A percentile compares a stretch with the other conserved stretches of the same genome.
Evolutionary conservation across 1,140 invertebrate species (phyloP).

Genomic region (Leucophenga varia): DNA sequence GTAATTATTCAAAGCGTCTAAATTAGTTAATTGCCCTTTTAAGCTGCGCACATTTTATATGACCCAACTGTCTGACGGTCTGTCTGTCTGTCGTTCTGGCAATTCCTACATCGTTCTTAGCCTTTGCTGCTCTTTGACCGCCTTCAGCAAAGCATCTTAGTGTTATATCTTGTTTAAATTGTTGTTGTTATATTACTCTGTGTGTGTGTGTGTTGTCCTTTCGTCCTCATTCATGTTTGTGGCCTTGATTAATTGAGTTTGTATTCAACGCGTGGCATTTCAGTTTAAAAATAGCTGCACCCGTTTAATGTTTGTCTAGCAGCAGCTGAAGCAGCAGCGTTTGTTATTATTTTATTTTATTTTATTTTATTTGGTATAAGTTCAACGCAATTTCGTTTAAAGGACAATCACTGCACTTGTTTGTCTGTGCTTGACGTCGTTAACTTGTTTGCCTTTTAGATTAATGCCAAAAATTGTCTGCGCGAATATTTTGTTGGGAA

Average conservation of each 20-base stretch:
- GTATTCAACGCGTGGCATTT: conserved; percentile 32
- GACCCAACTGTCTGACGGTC: conserved; percentile 44
- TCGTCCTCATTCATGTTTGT: conserved; percentile 35
- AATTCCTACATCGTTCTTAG: neutral
- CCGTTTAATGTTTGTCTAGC: too few relatives aligned
- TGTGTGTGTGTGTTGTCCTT: neutral
- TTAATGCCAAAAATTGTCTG: too few relatives aligned
- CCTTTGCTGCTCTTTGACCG: conserved; percentile 27
- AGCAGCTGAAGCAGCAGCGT: too few relatives aligned
- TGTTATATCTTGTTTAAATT: neutral
- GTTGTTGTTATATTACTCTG: neutral
- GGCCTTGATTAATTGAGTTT: conserved; percentile 51
- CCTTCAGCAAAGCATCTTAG: conserved; percentile 32
- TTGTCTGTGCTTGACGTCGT: too few relatives aligned
- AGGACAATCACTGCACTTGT: too few relatives aligned
- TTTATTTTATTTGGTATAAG: too few relatives aligned
- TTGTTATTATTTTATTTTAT: too few relatives aligned
- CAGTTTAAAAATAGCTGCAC: too few relatives aligned
- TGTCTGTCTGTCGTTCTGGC: conserved; percentile 9
- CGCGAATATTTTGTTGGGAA: too few relatives aligned
- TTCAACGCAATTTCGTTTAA: too few relatives aligned
- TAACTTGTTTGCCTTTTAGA: too few relatives aligned
- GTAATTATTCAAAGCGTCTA: conserved; percentile 51
- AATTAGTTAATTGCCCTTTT: conserved; percentile 53
- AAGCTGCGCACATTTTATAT: conserved; percentile 54